Conservation (phyloP, 2,888 invertebrate species). For the Sarcophaga variegata region DNA sequence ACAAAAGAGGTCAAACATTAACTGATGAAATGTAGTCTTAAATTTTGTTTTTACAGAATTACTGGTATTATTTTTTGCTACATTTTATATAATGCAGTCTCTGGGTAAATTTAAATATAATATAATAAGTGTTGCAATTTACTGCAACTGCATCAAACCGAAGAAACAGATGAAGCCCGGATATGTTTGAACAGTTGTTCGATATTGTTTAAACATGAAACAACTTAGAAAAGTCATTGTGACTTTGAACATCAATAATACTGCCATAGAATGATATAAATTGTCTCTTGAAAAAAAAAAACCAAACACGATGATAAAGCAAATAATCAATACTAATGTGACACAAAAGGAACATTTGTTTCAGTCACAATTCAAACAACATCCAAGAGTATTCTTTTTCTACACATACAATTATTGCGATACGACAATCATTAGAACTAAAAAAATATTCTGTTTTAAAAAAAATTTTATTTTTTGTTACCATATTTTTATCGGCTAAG, state of each 20-base stretch:
- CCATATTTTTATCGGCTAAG: conserved; percentile 60
- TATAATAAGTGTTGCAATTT: no score
- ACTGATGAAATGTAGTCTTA: no score
- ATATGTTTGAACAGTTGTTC: conserved; percentile 61
- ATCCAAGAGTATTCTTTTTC: background rate
- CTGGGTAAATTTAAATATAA: no score
- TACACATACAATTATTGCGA: background rate
- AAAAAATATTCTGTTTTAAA: conserved; percentile 30
- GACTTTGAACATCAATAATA: conserved; percentile 49
- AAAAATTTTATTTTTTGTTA: conserved; percentile 20
- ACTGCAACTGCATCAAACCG: background rate
- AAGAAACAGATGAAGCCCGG: no score
- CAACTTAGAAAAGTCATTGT: conserved; percentile 66
- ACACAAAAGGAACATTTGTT: conserved; percentile 11
- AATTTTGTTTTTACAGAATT: no score
- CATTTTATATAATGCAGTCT: no score
- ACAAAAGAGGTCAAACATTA: no score
- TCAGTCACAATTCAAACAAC: background rate
- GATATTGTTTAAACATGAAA: conserved; percentile 30
- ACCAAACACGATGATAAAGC: conserved; percentile 62
- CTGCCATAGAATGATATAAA: conserved; percentile 56
- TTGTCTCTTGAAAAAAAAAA: conserved; percentile 49
- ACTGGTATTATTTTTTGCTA: no score
- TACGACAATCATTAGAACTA: background rate
- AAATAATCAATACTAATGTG: conserved; percentile 51